Evolutionary conservation across 1,140 invertebrate genomes (phyloP).

Genomic region (Cydia splendana): DNA sequence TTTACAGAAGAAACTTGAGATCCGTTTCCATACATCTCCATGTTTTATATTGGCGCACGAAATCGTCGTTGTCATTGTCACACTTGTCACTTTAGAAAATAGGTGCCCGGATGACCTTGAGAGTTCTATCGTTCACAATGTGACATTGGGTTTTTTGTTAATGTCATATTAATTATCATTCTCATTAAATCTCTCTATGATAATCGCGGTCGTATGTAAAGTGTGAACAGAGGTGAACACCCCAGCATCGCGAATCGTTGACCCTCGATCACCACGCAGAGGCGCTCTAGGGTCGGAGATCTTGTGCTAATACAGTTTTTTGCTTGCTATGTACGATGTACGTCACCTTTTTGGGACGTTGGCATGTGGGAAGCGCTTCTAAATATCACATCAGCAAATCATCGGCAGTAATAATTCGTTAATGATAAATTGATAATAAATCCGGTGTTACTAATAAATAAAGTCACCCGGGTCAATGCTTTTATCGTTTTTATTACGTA

Average conservation of each 20-base stretch:
- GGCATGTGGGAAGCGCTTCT: neutral
- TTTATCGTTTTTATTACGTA: neutral
- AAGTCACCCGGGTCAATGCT: slow-evolving; percentile 1
- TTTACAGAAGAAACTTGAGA: slow-evolving; percentile 45
- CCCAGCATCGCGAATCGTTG: slow-evolving; percentile 74
- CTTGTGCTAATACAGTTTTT: slow-evolving; percentile 23
- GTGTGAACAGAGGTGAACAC: slow-evolving; percentile 66
- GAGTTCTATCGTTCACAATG: neutral
- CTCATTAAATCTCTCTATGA: neutral
- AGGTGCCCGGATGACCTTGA: neutral
- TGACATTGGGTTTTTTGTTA: neutral
- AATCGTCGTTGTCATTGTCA: neutral
- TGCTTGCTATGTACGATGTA: slow-evolving; percentile 7
- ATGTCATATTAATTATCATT: slow-evolving; percentile 3
- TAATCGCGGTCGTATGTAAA: slow-evolving; percentile 10
- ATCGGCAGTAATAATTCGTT: neutral
- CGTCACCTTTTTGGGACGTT: neutral
- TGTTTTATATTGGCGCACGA: neutral
- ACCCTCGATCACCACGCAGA: slow-evolving; percentile 65
- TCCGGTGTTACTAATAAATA: neutral
- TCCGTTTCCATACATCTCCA: slow-evolving; percentile 38
- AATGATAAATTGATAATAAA: slow-evolving; percentile 8
- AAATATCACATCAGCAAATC: slow-evolving; percentile 1
- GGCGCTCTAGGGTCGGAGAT: slow-evolving; percentile 41
- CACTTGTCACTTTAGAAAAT: slow-evolving; percentile 2